Percentiles rank a stretch among this genome's conserved stretches.
phyloP scores from a whole-genome alignment of 1,140 invertebrate species.

The Drosophila repleta region DNA sequence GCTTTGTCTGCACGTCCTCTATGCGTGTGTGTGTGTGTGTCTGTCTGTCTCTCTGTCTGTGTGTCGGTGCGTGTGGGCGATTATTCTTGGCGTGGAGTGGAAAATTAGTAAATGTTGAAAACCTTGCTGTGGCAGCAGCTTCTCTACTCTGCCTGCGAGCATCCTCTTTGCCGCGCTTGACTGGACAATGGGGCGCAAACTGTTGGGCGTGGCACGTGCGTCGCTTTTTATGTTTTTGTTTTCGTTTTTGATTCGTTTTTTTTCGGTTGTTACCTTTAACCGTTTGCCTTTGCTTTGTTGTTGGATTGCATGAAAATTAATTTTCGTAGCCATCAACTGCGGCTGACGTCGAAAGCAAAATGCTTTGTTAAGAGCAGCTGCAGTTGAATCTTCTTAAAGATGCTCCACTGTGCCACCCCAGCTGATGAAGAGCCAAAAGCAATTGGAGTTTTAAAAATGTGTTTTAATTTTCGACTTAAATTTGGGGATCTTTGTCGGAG shows the following conservation, averaged over 20 bases:
- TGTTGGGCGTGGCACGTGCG: constrained; percentile 41
- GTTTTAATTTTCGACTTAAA: too few relatives aligned
- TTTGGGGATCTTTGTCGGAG: too few relatives aligned
- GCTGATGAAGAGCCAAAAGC: too few relatives aligned
- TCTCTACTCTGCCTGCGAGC: constrained; percentile 48
- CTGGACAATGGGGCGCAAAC: constrained; percentile 49
- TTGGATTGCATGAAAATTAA: constrained; percentile 77
- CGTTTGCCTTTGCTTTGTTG: constrained; percentile 67
- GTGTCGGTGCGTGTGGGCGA: constrained; percentile 31
- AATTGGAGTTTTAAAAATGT: too few relatives aligned
- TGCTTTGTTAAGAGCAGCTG: constrained; percentile 31
- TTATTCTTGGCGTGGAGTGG: constrained; percentile 78
- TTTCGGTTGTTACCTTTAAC: constrained; percentile 23
- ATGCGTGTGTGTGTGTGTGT: constrained; percentile 16
- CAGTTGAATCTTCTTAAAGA: constrained; percentile 11
- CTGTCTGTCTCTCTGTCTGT: constrained; percentile 17
- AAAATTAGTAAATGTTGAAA: constrained; percentile 81
- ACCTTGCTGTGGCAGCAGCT: constrained; percentile 61
- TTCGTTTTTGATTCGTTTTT: not conserved
- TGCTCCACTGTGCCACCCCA: not conserved
- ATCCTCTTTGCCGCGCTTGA: constrained; percentile 57
- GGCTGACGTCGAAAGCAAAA: constrained; percentile 48
- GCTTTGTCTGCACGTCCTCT: constrained; percentile 59
- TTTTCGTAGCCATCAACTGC: constrained; percentile 76
- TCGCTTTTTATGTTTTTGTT: constrained; percentile 34